phyloP scores from a whole-genome alignment of 2,797 vertebrate genomes.

The Lophius americanus region DNA sequence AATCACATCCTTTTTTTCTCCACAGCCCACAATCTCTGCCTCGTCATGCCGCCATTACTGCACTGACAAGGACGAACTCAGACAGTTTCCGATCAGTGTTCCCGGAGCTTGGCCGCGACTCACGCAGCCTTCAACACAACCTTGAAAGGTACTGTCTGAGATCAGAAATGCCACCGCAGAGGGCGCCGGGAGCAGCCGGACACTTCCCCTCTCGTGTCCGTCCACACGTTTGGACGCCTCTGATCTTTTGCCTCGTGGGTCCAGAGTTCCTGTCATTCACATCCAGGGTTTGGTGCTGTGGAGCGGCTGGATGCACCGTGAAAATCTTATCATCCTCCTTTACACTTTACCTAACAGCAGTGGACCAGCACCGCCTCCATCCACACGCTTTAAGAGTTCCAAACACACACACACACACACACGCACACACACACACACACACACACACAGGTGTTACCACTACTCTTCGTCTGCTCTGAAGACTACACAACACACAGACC shows the following conservation, averaged over 20 bases:
- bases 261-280: slow-evolving; percentile 32
- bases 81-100: slow-evolving; percentile 60
- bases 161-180: slow-evolving; percentile 5
- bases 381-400: slow-evolving; percentile 16
- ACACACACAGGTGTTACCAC: too few species aligned
- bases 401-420: too few species aligned
- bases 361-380: slow-evolving; percentile 39
- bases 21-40: slow-evolving; percentile 38
- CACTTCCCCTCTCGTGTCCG: slow-evolving; percentile 10
- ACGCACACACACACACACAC: too few species aligned
- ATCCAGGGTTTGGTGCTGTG: too few species aligned
- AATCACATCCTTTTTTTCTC: slow-evolving; percentile 30
- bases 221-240: background rate
- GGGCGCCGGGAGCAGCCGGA: slow-evolving; percentile 13
- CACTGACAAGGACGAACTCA: slow-evolving; percentile 37
- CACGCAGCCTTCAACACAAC: slow-evolving; percentile 48
- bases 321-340: slow-evolving; percentile 56
- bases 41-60: slow-evolving; percentile 57
- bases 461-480: too few species aligned
- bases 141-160: slow-evolving; percentile 37
- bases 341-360: slow-evolving; percentile 62
- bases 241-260: background rate
- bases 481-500: too few species aligned
- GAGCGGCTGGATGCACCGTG: slow-evolving; percentile 17
- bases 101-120: slow-evolving; percentile 57